Conservation (phyloP, 30 jellyfish, hydroid and myxozoan species). For the Pelagia noctiluca region DNA sequence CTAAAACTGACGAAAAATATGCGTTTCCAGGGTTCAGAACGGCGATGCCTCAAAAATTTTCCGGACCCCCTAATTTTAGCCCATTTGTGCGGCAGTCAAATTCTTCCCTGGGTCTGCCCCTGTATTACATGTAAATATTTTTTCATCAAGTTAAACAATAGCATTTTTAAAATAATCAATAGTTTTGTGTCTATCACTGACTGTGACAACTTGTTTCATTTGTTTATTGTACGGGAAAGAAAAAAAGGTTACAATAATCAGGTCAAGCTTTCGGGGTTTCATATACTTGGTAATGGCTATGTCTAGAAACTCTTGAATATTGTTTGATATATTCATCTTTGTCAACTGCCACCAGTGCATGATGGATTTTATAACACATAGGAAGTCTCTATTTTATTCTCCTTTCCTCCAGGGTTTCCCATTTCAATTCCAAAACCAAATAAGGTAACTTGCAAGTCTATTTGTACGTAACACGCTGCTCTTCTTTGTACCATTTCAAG, state of each 20-base stretch:
- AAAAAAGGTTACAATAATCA: conserved; percentile 16
- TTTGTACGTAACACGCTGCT: conserved; percentile 33
- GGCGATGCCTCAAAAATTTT: no score
- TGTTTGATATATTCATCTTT: conserved; percentile 44
- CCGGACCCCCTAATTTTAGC: no score
- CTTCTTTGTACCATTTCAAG: conserved; percentile 50
- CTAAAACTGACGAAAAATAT: no score
- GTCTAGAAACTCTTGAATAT: conserved; percentile 35
- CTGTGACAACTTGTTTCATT: conserved; percentile 9
- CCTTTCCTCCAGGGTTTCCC: conserved; percentile 56
- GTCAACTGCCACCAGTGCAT: conserved; percentile 42
- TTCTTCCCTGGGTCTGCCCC: no score
- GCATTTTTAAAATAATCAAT: no score
- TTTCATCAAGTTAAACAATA: no score
- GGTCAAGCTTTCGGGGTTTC: conserved; percentile 41
- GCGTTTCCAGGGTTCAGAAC: no score
- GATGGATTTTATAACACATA: conserved; percentile 48
- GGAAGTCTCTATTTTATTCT: conserved; percentile 45
- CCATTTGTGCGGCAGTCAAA: no score
- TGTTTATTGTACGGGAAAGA: conserved; percentile 1
- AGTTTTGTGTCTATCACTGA: not conserved
- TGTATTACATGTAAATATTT: no score
- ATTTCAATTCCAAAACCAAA: conserved; percentile 44
- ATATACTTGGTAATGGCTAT: conserved; percentile 57
- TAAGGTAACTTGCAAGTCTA: conserved; percentile 37